These are phyloP conservation scores for Meghimatium bilineatum DNA, from an alignment of 2,888 invertebrate genomes.

Conservation along the genomic window DNA sequence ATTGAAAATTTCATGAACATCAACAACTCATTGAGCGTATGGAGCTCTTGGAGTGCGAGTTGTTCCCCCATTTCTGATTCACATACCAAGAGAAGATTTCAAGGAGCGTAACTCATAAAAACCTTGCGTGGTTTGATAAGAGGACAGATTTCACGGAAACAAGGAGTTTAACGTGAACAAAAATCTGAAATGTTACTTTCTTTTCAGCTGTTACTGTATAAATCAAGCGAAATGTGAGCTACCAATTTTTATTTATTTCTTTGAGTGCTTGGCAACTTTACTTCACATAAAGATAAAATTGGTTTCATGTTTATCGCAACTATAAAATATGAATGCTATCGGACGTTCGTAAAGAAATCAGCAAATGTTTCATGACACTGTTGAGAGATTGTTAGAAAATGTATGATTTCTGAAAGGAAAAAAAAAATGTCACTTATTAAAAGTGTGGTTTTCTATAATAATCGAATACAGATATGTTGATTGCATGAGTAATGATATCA, in stretches of 20 bases:
- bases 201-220: conserved; percentile 36
- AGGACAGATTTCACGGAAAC: neutral
- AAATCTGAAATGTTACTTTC: neutral
- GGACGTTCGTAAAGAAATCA: conserved; percentile 11
- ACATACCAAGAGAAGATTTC: conserved; percentile 15
- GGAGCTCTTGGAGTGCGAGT: neutral
- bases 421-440: no score
- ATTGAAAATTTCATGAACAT: conserved; percentile 31
- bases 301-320: conserved; percentile 14
- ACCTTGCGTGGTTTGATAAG: conserved; percentile 19
- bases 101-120: neutral
- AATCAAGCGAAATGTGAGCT: conserved; percentile 32
- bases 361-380: conserved; percentile 20
- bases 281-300: conserved; percentile 24
- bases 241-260: neutral
- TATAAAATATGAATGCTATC: conserved; percentile 11
- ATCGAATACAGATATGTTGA: no score
- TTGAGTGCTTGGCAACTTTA: neutral
- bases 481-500: no score
- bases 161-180: neutral
- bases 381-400: neutral
- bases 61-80: conserved; percentile 17
- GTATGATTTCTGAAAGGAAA: no score
- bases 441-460: no score
- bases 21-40: conserved; percentile 27